phyloP scores from a whole-genome alignment of 37 sponge, comb jelly and placozoan genomes.

The Diacarnus erythraeanus region DNA sequence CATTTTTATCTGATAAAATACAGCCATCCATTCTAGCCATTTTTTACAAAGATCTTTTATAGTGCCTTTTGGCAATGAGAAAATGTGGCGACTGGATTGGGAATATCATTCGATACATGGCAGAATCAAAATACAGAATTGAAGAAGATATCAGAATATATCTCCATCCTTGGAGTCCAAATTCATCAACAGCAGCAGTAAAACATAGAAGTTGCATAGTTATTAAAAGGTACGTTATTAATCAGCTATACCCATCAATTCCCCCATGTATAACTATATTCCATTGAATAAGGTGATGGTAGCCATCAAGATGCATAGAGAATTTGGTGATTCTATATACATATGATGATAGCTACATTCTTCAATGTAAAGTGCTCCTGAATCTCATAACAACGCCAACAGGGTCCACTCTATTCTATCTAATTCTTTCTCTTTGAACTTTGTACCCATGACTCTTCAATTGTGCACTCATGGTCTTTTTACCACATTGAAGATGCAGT shows the following conservation, averaged over 20 bases:
- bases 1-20: background rate
- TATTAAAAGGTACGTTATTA: slow-evolving; percentile 49
- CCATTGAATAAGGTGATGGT: too few species aligned
- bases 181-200: too few species aligned
- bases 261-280: too few species aligned
- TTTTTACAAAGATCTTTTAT: background rate
- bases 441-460: slow-evolving; percentile 9
- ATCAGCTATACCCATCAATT: slow-evolving; percentile 59
- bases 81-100: slow-evolving; percentile 33
- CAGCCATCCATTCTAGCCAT: slow-evolving; percentile 17
- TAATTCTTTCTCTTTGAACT: slow-evolving; percentile 23
- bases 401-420: slow-evolving; percentile 52
- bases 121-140: slow-evolving; percentile 13
- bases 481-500: slow-evolving; percentile 31
- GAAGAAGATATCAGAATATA: slow-evolving; percentile 17
- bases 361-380: slow-evolving; percentile 15
- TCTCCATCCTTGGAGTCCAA: slow-evolving; percentile 54
- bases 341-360: too few species aligned
- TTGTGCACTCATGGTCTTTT: slow-evolving; percentile 6
- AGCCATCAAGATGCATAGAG: too few species aligned
- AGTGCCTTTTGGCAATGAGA: slow-evolving; percentile 19
- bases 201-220: too few species aligned
- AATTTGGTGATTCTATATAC: slow-evolving; percentile 53
- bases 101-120: slow-evolving; percentile 20
- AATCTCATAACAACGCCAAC: slow-evolving; percentile 12